Conservation (phyloP, 2,797 vertebrate species). For the Petrocephalus schoutedeni region DNA sequence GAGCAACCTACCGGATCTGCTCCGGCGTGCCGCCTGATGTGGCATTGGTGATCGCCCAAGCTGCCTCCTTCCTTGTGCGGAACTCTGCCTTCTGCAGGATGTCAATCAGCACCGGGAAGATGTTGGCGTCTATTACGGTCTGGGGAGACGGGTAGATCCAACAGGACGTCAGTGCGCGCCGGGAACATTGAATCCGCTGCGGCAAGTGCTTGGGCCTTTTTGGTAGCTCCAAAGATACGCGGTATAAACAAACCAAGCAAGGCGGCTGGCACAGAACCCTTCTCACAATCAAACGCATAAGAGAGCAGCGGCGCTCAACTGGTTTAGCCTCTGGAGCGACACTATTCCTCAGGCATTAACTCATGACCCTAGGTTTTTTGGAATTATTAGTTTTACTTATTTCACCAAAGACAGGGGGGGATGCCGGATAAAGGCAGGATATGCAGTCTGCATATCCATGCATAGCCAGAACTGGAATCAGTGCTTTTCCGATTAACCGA, state of each 20-base stretch:
- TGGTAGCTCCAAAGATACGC: neutral
- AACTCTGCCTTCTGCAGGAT: slow-evolving; percentile 97
- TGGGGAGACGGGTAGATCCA: slow-evolving; percentile 38
- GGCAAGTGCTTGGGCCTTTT: neutral
- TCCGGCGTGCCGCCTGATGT: slow-evolving; percentile 93
- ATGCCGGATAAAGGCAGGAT: neutral
- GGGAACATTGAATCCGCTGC: neutral
- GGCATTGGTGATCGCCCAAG: slow-evolving; percentile 98
- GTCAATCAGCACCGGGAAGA: slow-evolving; percentile 95
- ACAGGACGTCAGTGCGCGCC: neutral
- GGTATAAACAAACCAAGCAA: neutral
- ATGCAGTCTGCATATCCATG: neutral
- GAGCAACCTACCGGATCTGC: slow-evolving; percentile 76
- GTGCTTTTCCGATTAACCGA: neutral
- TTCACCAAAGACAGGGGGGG: neutral
- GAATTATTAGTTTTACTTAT: too few relatives aligned
- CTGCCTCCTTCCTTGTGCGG: slow-evolving; percentile 93
- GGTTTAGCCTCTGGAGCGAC: neutral
- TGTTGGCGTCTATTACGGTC: slow-evolving; percentile 96
- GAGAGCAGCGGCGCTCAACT: neutral
- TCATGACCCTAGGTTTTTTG: neutral
- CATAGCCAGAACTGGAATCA: neutral
- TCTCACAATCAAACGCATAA: neutral
- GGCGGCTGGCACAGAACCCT: neutral
- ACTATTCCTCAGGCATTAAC: neutral